Evolutionary conservation across 2,888 invertebrate species (phyloP), one percentile per base, ranked within the genome.

Genomic region (Oconnorella tubifera): DNA sequence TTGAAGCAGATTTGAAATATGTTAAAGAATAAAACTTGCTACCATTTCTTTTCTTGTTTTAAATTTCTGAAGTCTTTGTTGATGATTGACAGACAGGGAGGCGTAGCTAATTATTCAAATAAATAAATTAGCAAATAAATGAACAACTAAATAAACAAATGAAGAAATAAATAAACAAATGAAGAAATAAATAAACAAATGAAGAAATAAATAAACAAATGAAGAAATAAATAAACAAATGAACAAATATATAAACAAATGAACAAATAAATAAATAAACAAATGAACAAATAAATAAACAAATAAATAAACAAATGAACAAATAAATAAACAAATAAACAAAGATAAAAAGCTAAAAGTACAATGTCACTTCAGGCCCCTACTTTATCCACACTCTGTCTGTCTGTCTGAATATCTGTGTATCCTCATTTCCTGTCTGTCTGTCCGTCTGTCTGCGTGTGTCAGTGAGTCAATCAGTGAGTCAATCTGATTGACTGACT

Each of bases 301-400:
- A 33, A 4, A 58, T 29, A 3, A 1, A 56, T 28, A 56, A 6
- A 6, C 25, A 6, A n/a, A 56, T n/a, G 29, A 27, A 28, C 25
- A 56, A n/a, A 2, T 31, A 56, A n/a, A 56, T 31, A 56, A n/a
- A 56, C 56, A 56, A 6, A 1, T n/a, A 56, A n/a, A 28, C 10
- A 1, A 4, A 56, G 1, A 4, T 3, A 28, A 6, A 28, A 25
- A 4, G n/a, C n/a, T n/a, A n/a, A n/a, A n/a, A n/a, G n/a, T n/a
- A n/a, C n/a, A n/a, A n/a, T n/a, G n/a, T n/a, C n/a, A n/a, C n/a
- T n/a, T n/a, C n/a, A n/a, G n/a, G n/a, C n/a, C n/a, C n/a, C n/a
- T n/a, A n/a, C n/a, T n/a, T n/a, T n/a, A n/a, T n/a, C n/a, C n/a
- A n/a, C n/a, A n/a, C n/a, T n/a, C n/a, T n/a, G n/a, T n/a, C n/a